These are phyloP conservation scores for Euclidia mi DNA, from an alignment of 2,888 invertebrate species.

Conservation along the genomic window DNA sequence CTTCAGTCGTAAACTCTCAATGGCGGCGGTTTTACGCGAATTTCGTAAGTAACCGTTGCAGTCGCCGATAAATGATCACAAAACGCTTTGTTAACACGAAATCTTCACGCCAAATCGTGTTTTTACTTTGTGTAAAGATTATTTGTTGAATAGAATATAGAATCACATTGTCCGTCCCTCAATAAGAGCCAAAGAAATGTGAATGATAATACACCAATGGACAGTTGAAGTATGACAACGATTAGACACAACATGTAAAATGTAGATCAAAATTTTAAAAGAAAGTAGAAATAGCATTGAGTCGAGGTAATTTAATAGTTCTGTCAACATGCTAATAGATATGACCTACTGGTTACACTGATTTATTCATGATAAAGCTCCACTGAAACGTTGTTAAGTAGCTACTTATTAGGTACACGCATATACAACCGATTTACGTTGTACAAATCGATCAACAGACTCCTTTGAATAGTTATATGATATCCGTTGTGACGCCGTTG, in stretches of 20 bases:
- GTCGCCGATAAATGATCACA: constrained; percentile 60
- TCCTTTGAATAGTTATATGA: constrained; percentile 73
- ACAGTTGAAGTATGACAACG: constrained; percentile 31
- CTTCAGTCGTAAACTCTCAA: constrained; percentile 52
- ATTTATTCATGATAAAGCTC: constrained; percentile 43
- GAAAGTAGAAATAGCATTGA: constrained; percentile 10
- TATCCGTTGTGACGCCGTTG: not conserved
- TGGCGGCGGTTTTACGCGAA: constrained; percentile 64
- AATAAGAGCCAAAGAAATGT: constrained; percentile 47
- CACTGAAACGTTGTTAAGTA: constrained; percentile 29
- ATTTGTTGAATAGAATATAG: constrained; percentile 53
- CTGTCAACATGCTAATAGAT: constrained; percentile 18
- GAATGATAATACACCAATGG: constrained; percentile 33
- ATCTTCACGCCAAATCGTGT: constrained; percentile 58
- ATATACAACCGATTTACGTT: constrained; percentile 36
- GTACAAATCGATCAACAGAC: constrained; percentile 69
- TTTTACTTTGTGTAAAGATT: constrained; percentile 51
- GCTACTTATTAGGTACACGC: constrained; percentile 12
- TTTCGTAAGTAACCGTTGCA: constrained; percentile 64
- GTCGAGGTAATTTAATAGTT: constrained; percentile 12
- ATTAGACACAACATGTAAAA: constrained; percentile 24
- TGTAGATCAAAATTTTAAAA: constrained; percentile 21
- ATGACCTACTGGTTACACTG: constrained; percentile 24
- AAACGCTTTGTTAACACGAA: constrained; percentile 57
- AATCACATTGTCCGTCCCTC: constrained; percentile 42